phyloP scores from a whole-genome alignment of 30 jellyfish, hydroid and myxozoan genomes.

The Hydractinia symbiolongicarpus region DNA sequence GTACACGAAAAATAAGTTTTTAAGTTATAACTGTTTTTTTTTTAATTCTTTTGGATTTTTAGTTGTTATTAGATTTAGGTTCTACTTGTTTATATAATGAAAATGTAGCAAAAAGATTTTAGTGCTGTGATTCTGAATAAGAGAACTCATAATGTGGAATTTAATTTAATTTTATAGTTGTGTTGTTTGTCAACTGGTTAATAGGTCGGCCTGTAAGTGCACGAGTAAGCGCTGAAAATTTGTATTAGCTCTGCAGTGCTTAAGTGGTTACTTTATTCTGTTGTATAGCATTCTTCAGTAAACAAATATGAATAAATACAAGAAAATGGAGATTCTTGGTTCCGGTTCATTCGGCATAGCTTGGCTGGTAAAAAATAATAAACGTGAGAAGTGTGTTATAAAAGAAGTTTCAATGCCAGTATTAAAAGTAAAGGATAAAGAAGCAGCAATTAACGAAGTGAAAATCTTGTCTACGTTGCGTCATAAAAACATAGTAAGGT shows the following conservation, averaged over 20 bases:
- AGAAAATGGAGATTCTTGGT: conserved; percentile 39
- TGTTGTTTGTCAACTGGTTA: no score
- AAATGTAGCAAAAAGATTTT: no score
- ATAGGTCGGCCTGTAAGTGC: no score
- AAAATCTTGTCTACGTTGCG: conserved; percentile 53
- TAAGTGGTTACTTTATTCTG: background rate
- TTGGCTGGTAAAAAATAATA: conserved; percentile 51
- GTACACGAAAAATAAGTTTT: no score
- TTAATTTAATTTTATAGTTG: no score
- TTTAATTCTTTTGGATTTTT: no score
- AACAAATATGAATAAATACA: conserved; percentile 25
- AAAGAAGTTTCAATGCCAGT: conserved; percentile 45
- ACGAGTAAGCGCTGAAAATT: no score
- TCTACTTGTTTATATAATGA: no score
- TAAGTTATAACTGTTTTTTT: no score
- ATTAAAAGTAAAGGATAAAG: conserved; percentile 28
- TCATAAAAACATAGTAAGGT: conserved; percentile 64
- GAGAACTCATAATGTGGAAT: no score
- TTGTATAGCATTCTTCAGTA: background rate
- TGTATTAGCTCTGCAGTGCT: background rate
- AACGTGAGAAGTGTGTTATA: conserved; percentile 38
- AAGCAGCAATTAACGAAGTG: conserved; percentile 59
- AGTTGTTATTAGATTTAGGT: no score
- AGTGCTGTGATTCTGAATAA: no score
- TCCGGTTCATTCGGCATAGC: conserved; percentile 65